Conservation (phyloP, 1,140 invertebrate species). For the Nomia melanderi region DNA sequence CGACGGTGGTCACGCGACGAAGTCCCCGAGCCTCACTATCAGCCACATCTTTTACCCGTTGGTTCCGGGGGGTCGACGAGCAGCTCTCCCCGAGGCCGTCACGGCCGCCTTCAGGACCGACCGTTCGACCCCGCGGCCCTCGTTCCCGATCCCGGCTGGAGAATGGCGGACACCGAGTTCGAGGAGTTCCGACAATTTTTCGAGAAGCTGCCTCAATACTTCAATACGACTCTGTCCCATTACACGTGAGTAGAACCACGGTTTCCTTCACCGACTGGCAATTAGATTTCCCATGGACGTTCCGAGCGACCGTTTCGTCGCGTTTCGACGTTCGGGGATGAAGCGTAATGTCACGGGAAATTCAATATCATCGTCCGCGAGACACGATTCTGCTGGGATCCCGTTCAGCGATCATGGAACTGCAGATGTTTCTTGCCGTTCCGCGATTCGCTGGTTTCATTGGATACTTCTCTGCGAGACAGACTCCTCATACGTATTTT, state of each 20-base stretch:
- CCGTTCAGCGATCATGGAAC: too few relatives aligned
- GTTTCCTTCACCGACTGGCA: not conserved
- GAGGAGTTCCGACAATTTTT: slow-evolving; percentile 94
- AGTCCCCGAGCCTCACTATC: slow-evolving; percentile 40
- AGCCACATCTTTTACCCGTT: slow-evolving; percentile 56
- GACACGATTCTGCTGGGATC: too few relatives aligned
- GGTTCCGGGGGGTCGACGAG: slow-evolving; percentile 52
- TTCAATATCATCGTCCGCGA: too few relatives aligned
- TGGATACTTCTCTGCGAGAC: too few relatives aligned
- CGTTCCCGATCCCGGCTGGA: slow-evolving; percentile 27
- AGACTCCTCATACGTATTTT: too few relatives aligned
- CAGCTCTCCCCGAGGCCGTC: slow-evolving; percentile 56
- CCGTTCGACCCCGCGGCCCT: slow-evolving; percentile 39
- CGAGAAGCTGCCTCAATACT: slow-evolving; percentile 89
- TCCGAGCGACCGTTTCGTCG: too few relatives aligned
- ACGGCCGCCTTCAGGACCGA: slow-evolving; percentile 64
- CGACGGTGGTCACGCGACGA: slow-evolving; percentile 23
- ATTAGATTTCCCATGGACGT: not conserved
- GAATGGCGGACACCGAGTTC: slow-evolving; percentile 95
- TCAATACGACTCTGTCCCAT: slow-evolving; percentile 86
- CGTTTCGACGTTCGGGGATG: too few relatives aligned
- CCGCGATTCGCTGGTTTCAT: too few relatives aligned
- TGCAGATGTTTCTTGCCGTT: too few relatives aligned
- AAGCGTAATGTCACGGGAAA: too few relatives aligned
- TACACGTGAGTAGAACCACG: slow-evolving; percentile 83